Evolutionary conservation across 2,888 invertebrate species (phyloP).

Genomic region (Meandrusa payeni): DNA sequence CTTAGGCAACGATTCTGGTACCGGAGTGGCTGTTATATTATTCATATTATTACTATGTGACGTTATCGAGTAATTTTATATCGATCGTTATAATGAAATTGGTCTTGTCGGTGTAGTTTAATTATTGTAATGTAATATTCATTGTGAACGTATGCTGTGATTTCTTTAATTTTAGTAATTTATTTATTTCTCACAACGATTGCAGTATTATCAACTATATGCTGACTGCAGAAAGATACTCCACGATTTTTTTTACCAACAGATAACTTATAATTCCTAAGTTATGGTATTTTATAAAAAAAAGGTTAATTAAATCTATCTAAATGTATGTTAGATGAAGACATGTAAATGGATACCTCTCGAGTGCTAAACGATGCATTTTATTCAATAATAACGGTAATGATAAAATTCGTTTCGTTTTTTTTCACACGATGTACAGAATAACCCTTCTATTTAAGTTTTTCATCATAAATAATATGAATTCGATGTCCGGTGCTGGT

Average conservation of each 20-base stretch:
- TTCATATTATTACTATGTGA: slow-evolving; percentile 57
- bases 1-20: too few relatives aligned
- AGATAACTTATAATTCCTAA: slow-evolving; percentile 31
- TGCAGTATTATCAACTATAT: slow-evolving; percentile 23
- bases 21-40: too few relatives aligned
- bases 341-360: slow-evolving; percentile 50
- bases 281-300: slow-evolving; percentile 34
- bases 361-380: slow-evolving; percentile 60
- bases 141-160: slow-evolving; percentile 27
- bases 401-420: slow-evolving; percentile 45
- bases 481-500: too few relatives aligned
- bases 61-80: slow-evolving; percentile 46
- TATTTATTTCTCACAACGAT: slow-evolving; percentile 20
- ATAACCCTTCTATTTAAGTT: too few relatives aligned
- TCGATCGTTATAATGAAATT: slow-evolving; percentile 53
- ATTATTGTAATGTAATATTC: slow-evolving; percentile 32
- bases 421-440: neutral
- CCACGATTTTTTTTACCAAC: slow-evolving; percentile 33
- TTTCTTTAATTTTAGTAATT: slow-evolving; percentile 22
- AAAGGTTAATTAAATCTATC: slow-evolving; percentile 42
- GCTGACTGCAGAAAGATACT: slow-evolving; percentile 14
- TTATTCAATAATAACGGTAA: slow-evolving; percentile 64
- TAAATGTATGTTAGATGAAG: slow-evolving; percentile 57
- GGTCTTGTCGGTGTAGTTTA: slow-evolving; percentile 46
- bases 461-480: too few relatives aligned